Base-by-base conservation (phyloP, 2,797 vertebrate species). In the Todus mexicanus region DNA sequence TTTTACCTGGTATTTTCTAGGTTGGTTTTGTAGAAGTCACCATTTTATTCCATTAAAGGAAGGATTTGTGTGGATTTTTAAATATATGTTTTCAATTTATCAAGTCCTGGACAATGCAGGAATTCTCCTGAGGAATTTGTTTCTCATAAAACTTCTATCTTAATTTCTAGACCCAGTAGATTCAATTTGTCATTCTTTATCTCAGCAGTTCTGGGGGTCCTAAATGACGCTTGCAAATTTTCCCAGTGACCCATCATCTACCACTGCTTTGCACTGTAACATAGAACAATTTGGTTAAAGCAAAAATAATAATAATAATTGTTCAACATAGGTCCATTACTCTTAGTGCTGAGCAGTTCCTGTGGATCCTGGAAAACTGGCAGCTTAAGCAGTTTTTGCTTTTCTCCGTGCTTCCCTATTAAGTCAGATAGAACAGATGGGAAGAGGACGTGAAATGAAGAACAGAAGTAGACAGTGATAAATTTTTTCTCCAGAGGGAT, bases 391-490 rank as follows among this genome's bases (percentile, higher is more conserved):
- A 66, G 31, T 59, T 93, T 84, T 60, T 91, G n/a, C 68, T 73
- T n/a, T 57, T 89, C 73, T 66, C 63, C 65, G 85, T 92, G 45
- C 89, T 90, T 91, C 68, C 71, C 60, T 89, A 73, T 95, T 90
- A 93, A 94, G 84, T 92, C 65, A 88, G 40, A 84, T 75, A 71
- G 84, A 93, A 94, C 92, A 95, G 87, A 94, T 93, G 93, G 94
- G 70, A 93, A 79, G 87, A 92, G 76, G 79, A 84, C 63, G 23
- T 60, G 64, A 89, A 92, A 94, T 57, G 65, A 92, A 91, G 90
- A 95, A 78, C 76, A 94, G 89, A 84, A 95, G 91, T 33, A 91
- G 93, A 95, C 84, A 84, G 76, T 74, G 82, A 91, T 85, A 78
- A 61, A 12, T 91, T 86, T 88, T 94, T 87, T 78, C 92, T 92